These are phyloP conservation scores for Metallyticus violacea DNA, from an alignment of 2,888 invertebrate species.

Conservation along the genomic window DNA sequence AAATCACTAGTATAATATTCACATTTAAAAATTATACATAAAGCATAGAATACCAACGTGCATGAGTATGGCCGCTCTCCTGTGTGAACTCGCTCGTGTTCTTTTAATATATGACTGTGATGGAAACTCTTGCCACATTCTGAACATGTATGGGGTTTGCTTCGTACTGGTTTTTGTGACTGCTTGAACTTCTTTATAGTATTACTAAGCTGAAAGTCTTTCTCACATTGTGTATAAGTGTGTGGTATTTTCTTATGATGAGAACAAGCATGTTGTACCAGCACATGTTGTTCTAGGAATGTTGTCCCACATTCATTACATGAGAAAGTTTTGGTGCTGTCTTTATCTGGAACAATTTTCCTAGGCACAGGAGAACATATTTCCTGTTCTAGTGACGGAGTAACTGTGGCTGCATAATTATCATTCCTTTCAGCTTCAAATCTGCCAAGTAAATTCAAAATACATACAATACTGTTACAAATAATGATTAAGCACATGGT, in stretches of 20 bases:
- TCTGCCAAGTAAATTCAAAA: neutral
- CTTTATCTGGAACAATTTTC: neutral
- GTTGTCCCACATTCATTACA: neutral
- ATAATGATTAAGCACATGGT: too few relatives aligned
- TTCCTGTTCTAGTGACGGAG: neutral
- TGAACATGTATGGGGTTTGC: neutral
- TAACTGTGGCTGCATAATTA: neutral
- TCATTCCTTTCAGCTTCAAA: neutral
- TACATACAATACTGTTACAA: too few relatives aligned
- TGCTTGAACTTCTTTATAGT: neutral
- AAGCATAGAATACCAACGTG: neutral
- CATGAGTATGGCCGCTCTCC: slow-evolving; percentile 1
- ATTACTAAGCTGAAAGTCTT: neutral
- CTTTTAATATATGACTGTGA: slow-evolving; percentile 5
- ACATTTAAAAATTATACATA: too few relatives aligned
- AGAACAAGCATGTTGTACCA: neutral
- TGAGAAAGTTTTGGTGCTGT: neutral
- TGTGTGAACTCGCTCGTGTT: slow-evolving; percentile 8
- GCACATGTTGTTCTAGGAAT: neutral
- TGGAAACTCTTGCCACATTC: slow-evolving; percentile 11
- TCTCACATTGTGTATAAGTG: neutral
- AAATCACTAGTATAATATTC: too few relatives aligned
- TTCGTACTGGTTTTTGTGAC: neutral
- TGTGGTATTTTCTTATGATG: neutral
- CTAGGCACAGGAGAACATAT: neutral